These are phyloP conservation scores for Vanessa atalanta DNA, from an alignment of 1,140 invertebrate species.

Conservation along the genomic window DNA sequence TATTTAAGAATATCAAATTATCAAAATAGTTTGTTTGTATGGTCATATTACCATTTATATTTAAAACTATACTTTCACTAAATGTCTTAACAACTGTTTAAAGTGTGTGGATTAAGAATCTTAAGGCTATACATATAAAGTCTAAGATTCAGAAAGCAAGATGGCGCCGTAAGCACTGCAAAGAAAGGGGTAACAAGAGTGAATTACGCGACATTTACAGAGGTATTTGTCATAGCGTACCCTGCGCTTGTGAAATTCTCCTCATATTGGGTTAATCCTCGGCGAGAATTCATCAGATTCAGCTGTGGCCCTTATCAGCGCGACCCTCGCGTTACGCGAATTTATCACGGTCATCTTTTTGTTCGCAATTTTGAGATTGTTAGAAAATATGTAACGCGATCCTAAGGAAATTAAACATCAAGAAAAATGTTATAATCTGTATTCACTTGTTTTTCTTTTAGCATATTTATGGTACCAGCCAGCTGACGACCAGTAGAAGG, in stretches of 20 bases:
- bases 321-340: background rate
- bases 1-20: background rate
- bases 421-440: background rate
- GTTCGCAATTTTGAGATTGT: background rate
- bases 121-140: background rate
- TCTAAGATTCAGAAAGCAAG: background rate
- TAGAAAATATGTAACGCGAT: background rate
- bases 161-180: background rate
- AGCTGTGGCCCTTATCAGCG: constrained; percentile 21
- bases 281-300: constrained; percentile 20
- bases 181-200: constrained; percentile 8
- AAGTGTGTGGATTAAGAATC: background rate
- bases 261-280: constrained; percentile 19
- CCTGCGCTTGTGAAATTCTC: constrained; percentile 4
- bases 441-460: no score
- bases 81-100: background rate
- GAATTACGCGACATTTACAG: constrained; percentile 20
- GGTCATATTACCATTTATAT: constrained; percentile 70
- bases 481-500: background rate
- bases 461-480: no score
- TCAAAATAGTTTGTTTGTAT: constrained; percentile 32
- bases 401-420: background rate
- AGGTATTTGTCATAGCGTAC: constrained; percentile 7
- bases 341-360: constrained; percentile 21
- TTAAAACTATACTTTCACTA: constrained; percentile 59